Base-by-base conservation (phyloP, 2,797 vertebrate genomes). In the Sebastes kiyomatsui region DNA sequence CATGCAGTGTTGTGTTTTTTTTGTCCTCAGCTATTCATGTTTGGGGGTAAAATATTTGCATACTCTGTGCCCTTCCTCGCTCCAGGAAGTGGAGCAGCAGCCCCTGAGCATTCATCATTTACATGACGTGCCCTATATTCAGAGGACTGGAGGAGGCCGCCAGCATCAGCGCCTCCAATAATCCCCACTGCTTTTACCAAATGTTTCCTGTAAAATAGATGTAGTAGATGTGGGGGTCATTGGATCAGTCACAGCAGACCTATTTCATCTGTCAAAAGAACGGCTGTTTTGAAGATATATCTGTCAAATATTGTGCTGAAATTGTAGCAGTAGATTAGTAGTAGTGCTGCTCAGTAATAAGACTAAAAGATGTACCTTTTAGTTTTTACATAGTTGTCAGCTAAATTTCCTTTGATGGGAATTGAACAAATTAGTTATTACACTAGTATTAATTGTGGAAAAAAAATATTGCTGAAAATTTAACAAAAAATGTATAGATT, bases 71-170 rank as follows among this genome's bases (percentile, higher is more conserved):
- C 84, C 87, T 80, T 88, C 74, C 38, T 88, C 30, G 25, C 69
- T 91, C 30, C 75, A 77, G 88, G 82, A 92, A 92, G 84, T 86
- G 78, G 91, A 92, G 88, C 92, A 89, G 89, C 84, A 88, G 87
- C 88, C 89, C 90, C 76, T 25, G 76, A 90, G 89, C 91, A 94
- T 95, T 94, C 89, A 94, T 95, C 93, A 95, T 94, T 92, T 91
- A 89, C 88, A 87, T 89, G 92, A 92, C 85, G 38, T 91, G 94
- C 52, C 93, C 93, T 94, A 93, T 87, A 93, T 94, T 93, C 84
- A 82, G 82, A 87, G 72, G 69, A 87, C 80, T 68, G 76, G 75
- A 74, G 81, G 83, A 81, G 67, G 79, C 85, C 27, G 58, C 73
- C 65, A 82, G 79, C 79, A 58, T 84, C 81, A 68, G 82, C 60